Percentiles rank a stretch among this genome's conserved stretches.
These are phyloP conservation scores for Meteorus sp. DNA, from an alignment of 1,140 invertebrate genomes.

Conservation along the genomic window DNA sequence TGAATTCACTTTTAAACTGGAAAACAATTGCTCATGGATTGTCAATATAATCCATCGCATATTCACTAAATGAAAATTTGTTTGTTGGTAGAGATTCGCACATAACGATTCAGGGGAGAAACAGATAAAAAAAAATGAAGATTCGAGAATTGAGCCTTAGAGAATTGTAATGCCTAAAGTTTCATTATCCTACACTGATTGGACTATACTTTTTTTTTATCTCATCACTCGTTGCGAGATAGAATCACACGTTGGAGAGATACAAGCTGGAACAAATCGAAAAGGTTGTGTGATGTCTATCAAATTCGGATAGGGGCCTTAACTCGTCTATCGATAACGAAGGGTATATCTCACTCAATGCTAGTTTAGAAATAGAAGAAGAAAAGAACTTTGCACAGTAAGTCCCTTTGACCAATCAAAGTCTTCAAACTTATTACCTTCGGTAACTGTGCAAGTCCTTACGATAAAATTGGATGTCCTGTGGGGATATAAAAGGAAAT, in stretches of 20 bases:
- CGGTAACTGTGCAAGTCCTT: no score
- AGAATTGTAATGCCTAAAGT: conserved; percentile 1
- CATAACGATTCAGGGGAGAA: background rate
- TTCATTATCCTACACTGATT: conserved; percentile 13
- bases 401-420: conserved; percentile 20
- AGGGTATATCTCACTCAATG: background rate
- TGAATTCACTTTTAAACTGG: no score
- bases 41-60: no score
- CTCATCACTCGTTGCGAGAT: background rate
- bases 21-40: no score
- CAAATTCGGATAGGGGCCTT: background rate
- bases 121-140: background rate
- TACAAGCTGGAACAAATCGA: conserved; percentile 15
- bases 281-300: background rate
- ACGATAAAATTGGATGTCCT: background rate
- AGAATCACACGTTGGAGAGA: conserved; percentile 9
- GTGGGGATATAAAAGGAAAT: no score
- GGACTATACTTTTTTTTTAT: background rate
- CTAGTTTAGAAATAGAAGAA: background rate
- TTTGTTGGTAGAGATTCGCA: no score
- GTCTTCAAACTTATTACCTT: background rate
- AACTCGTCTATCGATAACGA: conserved; percentile 11
- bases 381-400: no score
- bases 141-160: background rate
- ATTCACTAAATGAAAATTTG: no score